These are phyloP conservation scores for Pseudotriccus pelzelni DNA, from an alignment of 2,797 vertebrate species.

Conservation along the genomic window DNA sequence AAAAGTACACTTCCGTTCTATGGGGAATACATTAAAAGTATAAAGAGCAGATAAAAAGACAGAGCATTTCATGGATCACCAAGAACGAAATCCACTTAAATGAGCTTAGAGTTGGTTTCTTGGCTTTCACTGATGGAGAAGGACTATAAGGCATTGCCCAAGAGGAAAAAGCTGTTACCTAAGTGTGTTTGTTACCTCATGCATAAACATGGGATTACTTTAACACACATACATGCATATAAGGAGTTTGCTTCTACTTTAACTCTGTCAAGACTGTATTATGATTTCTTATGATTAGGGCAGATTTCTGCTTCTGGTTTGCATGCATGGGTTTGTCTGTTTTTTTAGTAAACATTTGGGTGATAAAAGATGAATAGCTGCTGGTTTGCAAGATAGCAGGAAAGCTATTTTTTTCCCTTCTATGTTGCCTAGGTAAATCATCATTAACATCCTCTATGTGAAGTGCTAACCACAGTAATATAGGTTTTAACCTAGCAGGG, in stretches of 20 bases:
- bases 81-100: slow-evolving; percentile 93
- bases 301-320: slow-evolving; percentile 14
- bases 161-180: slow-evolving; percentile 81
- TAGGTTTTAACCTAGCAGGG: slow-evolving; percentile 39
- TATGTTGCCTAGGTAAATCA: slow-evolving; percentile 53
- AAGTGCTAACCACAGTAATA: slow-evolving; percentile 55
- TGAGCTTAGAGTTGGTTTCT: slow-evolving; percentile 87
- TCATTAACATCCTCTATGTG: slow-evolving; percentile 49
- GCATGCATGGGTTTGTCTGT: neutral
- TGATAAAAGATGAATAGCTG: slow-evolving; percentile 23
- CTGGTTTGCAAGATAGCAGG: slow-evolving; percentile 9
- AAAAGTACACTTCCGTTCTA: slow-evolving; percentile 85
- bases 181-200: slow-evolving; percentile 81
- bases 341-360: neutral
- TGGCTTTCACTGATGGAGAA: slow-evolving; percentile 79
- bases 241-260: slow-evolving; percentile 23
- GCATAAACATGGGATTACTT: slow-evolving; percentile 80
- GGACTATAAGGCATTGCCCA: slow-evolving; percentile 80
- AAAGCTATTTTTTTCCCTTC: slow-evolving; percentile 26
- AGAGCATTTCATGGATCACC: slow-evolving; percentile 95
- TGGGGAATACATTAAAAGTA: slow-evolving; percentile 95
- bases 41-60: slow-evolving; percentile 92
- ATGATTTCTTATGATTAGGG: slow-evolving; percentile 9
- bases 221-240: slow-evolving; percentile 68
- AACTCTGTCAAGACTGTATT: slow-evolving; percentile 64